Conservation (phyloP, 2,888 invertebrate species). For the Sympetrum striolatum region DNA sequence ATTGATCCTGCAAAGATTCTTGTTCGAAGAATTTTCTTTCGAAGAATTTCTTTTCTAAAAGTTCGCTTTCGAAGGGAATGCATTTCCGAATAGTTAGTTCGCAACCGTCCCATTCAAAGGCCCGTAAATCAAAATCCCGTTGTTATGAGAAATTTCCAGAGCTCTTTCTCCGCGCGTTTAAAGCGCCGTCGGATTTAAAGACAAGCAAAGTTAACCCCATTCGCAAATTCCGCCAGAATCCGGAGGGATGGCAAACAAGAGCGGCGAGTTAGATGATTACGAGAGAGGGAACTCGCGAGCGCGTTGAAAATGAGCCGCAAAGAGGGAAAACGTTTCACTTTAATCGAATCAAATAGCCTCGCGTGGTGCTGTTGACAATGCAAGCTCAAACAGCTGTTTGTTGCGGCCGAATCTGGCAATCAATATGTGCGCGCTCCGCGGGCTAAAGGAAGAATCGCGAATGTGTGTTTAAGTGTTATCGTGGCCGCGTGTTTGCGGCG, state of each 20-base stretch:
- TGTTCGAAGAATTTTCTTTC: too few relatives aligned
- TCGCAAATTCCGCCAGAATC: neutral
- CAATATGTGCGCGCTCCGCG: neutral
- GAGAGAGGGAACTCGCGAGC: neutral
- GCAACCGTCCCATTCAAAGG: too few relatives aligned
- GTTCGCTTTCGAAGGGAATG: too few relatives aligned
- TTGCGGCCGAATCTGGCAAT: neutral
- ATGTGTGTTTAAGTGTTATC: neutral
- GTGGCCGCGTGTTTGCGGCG: neutral
- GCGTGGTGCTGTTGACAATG: conserved; percentile 30
- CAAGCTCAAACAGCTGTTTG: conserved; percentile 21
- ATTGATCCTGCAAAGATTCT: too few relatives aligned
- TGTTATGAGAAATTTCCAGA: too few relatives aligned
- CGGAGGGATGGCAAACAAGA: conserved; percentile 4
- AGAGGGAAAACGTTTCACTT: conserved; percentile 39
- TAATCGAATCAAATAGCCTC: conserved; percentile 38
- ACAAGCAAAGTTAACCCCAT: neutral
- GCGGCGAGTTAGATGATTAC: conserved; percentile 6
- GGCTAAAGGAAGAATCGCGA: neutral
- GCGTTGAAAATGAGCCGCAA: conserved; percentile 24
- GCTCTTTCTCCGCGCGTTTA: neutral
- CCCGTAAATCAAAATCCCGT: too few relatives aligned
- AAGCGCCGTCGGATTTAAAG: neutral
- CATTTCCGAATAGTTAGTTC: too few relatives aligned
- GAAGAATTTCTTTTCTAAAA: too few relatives aligned